Percentiles rank a stretch among this genome's conserved stretches.
Conservation (phyloP, 2,888 invertebrate genomes). For the Thecocarcelia acutangulata region DNA sequence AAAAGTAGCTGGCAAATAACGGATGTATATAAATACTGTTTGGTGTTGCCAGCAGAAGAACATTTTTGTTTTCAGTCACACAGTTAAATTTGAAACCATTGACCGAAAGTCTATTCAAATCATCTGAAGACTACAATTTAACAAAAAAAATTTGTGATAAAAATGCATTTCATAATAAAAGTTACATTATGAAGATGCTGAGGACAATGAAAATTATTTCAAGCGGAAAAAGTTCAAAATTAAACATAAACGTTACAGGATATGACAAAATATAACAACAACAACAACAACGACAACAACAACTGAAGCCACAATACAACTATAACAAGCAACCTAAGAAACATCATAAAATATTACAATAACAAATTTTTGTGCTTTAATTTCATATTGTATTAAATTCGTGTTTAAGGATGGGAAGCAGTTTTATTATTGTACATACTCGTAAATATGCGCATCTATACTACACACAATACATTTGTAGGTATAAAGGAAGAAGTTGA, state of each 20-base stretch:
- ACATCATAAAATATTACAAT: constrained; percentile 58
- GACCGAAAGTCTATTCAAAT: constrained; percentile 14
- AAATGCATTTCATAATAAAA: constrained; percentile 22
- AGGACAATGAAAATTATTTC: constrained; percentile 74
- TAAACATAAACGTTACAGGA: constrained; percentile 80
- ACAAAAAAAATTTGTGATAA: neutral
- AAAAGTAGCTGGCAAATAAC: no score
- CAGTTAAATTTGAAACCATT: neutral
- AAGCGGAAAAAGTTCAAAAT: constrained; percentile 80
- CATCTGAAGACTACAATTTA: neutral
- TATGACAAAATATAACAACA: constrained; percentile 70
- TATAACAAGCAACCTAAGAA: constrained; percentile 46
- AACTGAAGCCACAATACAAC: no score
- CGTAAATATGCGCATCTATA: no score
- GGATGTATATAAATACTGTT: neutral
- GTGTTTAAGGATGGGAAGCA: neutral
- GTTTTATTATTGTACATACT: neutral
- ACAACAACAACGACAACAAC: constrained; percentile 70
- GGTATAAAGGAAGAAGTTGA: no score
- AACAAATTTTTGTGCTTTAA: constrained; percentile 57
- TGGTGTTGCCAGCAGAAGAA: neutral
- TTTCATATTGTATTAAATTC: constrained; percentile 43
- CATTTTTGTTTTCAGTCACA: neutral
- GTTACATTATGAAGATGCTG: constrained; percentile 35
- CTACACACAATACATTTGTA: no score